These are phyloP conservation scores for Toxotes jaculatrix DNA, from an alignment of 2,113 vertebrate genomes.

Conservation along the genomic window DNA sequence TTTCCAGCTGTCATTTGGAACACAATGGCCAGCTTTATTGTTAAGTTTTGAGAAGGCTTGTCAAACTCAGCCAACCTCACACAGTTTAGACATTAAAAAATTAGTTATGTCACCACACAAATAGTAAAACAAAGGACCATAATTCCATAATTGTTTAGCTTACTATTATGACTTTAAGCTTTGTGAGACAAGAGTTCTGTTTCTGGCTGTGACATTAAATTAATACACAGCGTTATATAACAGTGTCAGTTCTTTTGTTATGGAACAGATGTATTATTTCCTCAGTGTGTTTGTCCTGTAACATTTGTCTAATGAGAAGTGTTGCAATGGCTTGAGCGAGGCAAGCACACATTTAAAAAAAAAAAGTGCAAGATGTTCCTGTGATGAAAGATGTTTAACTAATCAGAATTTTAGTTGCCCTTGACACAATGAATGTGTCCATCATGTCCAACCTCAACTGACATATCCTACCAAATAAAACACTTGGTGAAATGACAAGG, in stretches of 20 bases:
- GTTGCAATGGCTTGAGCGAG: constrained; percentile 5
- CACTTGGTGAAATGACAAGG: not conserved
- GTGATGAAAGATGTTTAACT: constrained; percentile 2
- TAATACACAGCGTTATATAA: not conserved
- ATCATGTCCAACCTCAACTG: not conserved
- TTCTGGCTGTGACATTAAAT: constrained; percentile 7
- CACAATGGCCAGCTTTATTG: constrained; percentile 2
- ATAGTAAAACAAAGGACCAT: constrained; percentile 10
- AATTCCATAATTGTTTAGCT: not conserved
- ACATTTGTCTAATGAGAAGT: not conserved
- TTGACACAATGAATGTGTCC: not conserved
- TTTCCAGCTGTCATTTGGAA: constrained; percentile 36
- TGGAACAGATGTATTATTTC: constrained; percentile 27
- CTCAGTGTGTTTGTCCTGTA: not conserved
- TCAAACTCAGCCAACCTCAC: constrained; percentile 15
- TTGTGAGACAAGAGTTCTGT: constrained; percentile 16
- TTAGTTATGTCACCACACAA: constrained; percentile 14
- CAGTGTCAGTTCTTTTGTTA: constrained; percentile 6
- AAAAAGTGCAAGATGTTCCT: not conserved
- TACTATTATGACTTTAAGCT: not conserved
- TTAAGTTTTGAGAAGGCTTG: not conserved
- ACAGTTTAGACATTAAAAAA: not conserved
- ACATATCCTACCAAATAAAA: not conserved
- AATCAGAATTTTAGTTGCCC: not conserved
- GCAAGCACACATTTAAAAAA: not conserved